Base-by-base conservation (phyloP, 1,140 invertebrate species). In the Leptonema lineaticorne region DNA sequence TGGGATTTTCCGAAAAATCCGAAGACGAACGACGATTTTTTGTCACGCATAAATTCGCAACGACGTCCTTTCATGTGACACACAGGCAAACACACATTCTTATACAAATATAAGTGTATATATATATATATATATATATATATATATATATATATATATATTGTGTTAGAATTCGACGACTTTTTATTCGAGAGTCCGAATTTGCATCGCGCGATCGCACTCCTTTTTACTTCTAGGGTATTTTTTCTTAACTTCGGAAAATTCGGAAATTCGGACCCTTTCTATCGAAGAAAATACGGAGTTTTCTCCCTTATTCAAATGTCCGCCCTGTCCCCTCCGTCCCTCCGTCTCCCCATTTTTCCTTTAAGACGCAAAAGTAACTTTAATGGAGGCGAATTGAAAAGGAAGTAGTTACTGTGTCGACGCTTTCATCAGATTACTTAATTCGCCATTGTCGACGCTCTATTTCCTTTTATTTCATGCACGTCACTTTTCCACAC, bases 91-190 rank as follows among this genome's bases (percentile, higher is more conserved):
- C 37, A 41, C 16, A n/a, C n/a, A n/a, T n/a, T n/a, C n/a, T n/a
- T n/a, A n/a, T n/a, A n/a, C n/a, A n/a, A n/a, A n/a, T n/a, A n/a
- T n/a, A n/a, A n/a, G n/a, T n/a, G n/a, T n/a, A n/a, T n/a, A n/a
- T n/a, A n/a, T n/a, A n/a, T n/a, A n/a, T n/a, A n/a, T n/a, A n/a
- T n/a, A n/a, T n/a, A n/a, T n/a, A n/a, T n/a, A n/a, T n/a, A n/a
- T n/a, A n/a, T n/a, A n/a, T n/a, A n/a, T n/a, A n/a, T n/a, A n/a
- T n/a, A n/a, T n/a, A n/a, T n/a, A n/a, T n/a, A n/a, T n/a, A n/a
- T n/a, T n/a, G n/a, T 27, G 45, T 62, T 62, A 45, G 59, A 41
- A 62, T 62, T 33, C 59, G 59, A 62, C 59, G 29, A 62, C 59
- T 62, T 62, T 62, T 62, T 62, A 37, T 37, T 62, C 30, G 29